Evolutionary conservation across 2,888 invertebrate species (phyloP).

Genomic region (Congeria kusceri): DNA sequence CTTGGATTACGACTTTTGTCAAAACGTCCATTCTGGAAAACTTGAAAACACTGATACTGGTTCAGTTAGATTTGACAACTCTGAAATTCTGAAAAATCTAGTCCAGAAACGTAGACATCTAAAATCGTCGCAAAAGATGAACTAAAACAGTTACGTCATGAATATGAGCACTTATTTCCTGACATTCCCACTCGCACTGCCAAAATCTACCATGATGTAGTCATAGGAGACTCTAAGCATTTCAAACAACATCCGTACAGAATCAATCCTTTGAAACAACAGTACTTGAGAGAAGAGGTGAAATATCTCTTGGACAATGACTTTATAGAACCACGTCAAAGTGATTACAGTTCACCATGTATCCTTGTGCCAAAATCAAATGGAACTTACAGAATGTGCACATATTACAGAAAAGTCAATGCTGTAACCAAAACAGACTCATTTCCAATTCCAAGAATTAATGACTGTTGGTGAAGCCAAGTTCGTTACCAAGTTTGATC

Average conservation of each 20-base stretch:
- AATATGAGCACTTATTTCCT: slow-evolving; percentile 49
- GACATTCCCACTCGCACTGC: slow-evolving; percentile 50
- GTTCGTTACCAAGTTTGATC: slow-evolving; percentile 66
- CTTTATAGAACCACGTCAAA: slow-evolving; percentile 63
- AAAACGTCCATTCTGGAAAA: neutral
- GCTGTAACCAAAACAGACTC: slow-evolving; percentile 64
- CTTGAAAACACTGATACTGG: slow-evolving; percentile 1
- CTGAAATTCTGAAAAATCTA: slow-evolving; percentile 52
- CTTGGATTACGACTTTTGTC: neutral
- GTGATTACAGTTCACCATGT: slow-evolving; percentile 67
- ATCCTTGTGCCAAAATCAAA: slow-evolving; percentile 60
- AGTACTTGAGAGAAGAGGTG: slow-evolving; percentile 57
- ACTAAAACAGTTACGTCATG: slow-evolving; percentile 34
- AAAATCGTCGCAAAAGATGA: neutral
- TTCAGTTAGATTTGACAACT: slow-evolving; percentile 33
- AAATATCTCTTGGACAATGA: slow-evolving; percentile 66
- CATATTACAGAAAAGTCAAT: slow-evolving; percentile 66
- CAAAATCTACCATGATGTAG: slow-evolving; percentile 42
- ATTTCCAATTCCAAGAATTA: slow-evolving; percentile 66
- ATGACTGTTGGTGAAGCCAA: slow-evolving; percentile 66
- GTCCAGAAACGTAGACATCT: slow-evolving; percentile 6
- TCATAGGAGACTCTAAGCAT: slow-evolving; percentile 31
- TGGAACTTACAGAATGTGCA: too few species aligned
- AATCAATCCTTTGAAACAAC: slow-evolving; percentile 44
- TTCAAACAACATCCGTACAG: slow-evolving; percentile 62